phyloP scores from a whole-genome alignment of 1,140 invertebrate species.

The Leguminivora glycinivorella region DNA sequence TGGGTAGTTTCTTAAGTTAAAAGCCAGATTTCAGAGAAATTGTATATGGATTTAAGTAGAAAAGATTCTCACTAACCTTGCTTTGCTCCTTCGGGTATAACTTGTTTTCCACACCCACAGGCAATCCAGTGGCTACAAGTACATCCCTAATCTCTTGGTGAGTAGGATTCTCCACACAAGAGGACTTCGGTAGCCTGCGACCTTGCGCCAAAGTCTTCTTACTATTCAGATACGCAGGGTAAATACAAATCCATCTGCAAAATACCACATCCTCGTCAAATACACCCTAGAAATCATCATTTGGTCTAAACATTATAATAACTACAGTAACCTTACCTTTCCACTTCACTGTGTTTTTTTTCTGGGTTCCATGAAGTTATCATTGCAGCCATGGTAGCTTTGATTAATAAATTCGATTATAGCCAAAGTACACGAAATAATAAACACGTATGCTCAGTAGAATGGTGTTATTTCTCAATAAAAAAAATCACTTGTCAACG shows the following conservation, averaged over 20 bases:
- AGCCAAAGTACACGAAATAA: not conserved
- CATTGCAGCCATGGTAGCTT: conserved; percentile 63
- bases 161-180: conserved; percentile 96
- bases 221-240: conserved; percentile 97
- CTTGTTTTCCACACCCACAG: conserved; percentile 96
- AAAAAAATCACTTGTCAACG: conserved; percentile 10
- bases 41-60: not conserved
- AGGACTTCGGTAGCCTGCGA: conserved; percentile 89
- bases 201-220: conserved; percentile 95
- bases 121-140: conserved; percentile 88
- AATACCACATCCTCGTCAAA: conserved; percentile 29
- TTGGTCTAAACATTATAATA: not conserved
- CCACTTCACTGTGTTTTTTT: conserved; percentile 85
- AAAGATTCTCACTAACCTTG: conserved; percentile 78
- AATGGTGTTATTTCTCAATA: conserved; percentile 19
- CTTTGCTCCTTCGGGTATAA: conserved; percentile 94
- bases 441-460: conserved; percentile 9
- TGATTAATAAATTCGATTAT: not conserved
- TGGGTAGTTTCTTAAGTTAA: no score
- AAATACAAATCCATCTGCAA: conserved; percentile 96
- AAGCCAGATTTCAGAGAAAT: no score
- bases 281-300: conserved; percentile 19
- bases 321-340: conserved; percentile 72
- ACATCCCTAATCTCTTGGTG: conserved; percentile 97
- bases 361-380: conserved; percentile 80